phyloP scores from a whole-genome alignment of 2,797 vertebrate species.

The Eulemur mongoz region DNA sequence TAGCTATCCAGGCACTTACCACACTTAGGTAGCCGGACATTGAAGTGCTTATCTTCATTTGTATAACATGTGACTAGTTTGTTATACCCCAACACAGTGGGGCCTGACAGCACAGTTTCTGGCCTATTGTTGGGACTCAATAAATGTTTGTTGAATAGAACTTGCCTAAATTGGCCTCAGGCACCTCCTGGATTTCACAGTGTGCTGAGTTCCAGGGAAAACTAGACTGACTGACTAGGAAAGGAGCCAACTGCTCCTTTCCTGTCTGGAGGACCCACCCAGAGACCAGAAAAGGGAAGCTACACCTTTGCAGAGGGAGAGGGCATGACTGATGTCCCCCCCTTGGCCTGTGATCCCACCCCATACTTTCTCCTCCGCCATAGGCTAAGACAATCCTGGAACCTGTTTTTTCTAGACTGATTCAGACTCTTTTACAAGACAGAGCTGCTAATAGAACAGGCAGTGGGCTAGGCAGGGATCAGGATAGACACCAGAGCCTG shows the following conservation, averaged over 20 bases:
- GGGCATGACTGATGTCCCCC: neutral
- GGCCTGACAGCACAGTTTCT: neutral
- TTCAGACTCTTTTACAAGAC: neutral
- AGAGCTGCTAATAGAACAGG: neutral
- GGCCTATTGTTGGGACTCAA: neutral
- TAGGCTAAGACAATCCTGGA: neutral
- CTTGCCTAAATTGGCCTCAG: slow-evolving; percentile 16
- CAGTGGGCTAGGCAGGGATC: neutral
- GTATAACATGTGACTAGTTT: neutral
- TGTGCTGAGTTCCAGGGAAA: neutral
- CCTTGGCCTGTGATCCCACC: neutral
- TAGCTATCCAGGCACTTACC: neutral
- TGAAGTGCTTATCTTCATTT: slow-evolving; percentile 1
- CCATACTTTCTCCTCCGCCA: neutral
- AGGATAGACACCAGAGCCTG: neutral
- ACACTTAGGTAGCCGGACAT: neutral
- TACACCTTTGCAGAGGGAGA: neutral
- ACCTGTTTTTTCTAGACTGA: neutral
- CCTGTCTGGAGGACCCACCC: slow-evolving; percentile 36
- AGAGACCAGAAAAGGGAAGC: neutral
- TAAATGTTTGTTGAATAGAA: neutral
- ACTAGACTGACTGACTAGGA: neutral
- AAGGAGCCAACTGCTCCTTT: slow-evolving; percentile 34
- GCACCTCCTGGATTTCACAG: slow-evolving; percentile 2
- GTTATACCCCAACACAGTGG: neutral